These are phyloP conservation scores for Chloroclysta siterata DNA, from an alignment of 2,888 invertebrate species.

Conservation along the genomic window DNA sequence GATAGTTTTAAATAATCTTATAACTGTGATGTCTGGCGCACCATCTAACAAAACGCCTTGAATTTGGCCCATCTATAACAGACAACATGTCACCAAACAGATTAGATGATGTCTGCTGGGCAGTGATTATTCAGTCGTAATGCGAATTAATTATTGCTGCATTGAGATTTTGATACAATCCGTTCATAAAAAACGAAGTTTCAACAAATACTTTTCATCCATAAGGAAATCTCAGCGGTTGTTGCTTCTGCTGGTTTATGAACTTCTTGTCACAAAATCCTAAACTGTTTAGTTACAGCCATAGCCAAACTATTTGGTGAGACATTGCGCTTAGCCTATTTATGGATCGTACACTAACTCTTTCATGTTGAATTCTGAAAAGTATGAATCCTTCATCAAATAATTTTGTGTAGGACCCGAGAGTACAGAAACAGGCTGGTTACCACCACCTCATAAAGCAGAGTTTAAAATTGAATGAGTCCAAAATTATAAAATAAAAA, in stretches of 20 bases:
- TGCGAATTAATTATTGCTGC: slow-evolving; percentile 11
- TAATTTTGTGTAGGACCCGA: slow-evolving; percentile 2
- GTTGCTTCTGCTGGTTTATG: neutral
- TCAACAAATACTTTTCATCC: neutral
- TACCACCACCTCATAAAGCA: neutral
- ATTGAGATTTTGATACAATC: slow-evolving; percentile 9
- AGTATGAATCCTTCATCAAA: slow-evolving; percentile 12
- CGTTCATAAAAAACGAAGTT: neutral
- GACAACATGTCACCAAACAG: slow-evolving; percentile 19
- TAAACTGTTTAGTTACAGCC: neutral
- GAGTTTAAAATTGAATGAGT: neutral
- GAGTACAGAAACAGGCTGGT: slow-evolving; percentile 12
- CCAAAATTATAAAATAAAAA: neutral
- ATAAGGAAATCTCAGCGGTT: neutral
- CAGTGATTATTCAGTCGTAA: slow-evolving; percentile 12
- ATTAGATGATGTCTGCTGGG: slow-evolving; percentile 4
- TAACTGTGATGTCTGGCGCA: slow-evolving; percentile 9
- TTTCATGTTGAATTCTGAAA: slow-evolving; percentile 15
- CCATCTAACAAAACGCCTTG: slow-evolving; percentile 24
- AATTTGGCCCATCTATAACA: slow-evolving; percentile 10
- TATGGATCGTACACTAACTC: slow-evolving; percentile 20
- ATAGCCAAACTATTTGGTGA: slow-evolving; percentile 10
- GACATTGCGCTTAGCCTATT: slow-evolving; percentile 14
- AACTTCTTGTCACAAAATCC: slow-evolving; percentile 13
- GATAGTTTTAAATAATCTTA: slow-evolving; percentile 3